phyloP scores from a whole-genome alignment of 2,113 vertebrate genomes.

The Oncorhynchus kisutch region DNA sequence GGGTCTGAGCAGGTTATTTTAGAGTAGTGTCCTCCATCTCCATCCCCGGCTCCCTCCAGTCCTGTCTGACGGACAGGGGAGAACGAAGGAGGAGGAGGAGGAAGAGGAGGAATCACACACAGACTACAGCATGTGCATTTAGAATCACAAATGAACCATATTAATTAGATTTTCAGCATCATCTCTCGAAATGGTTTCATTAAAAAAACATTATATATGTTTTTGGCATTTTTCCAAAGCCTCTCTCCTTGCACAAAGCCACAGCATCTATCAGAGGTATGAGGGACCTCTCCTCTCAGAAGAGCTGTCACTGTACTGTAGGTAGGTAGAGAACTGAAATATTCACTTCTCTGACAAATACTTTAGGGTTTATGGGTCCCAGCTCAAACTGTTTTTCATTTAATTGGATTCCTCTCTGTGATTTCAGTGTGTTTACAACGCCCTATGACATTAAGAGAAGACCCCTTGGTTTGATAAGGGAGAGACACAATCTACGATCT shows the following conservation, averaged over 20 bases:
- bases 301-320: constrained; percentile 11
- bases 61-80: constrained; percentile 18
- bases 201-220: constrained; percentile 39
- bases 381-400: constrained; percentile 26
- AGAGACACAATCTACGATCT: neutral
- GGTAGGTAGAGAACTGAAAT: neutral
- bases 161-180: constrained; percentile 47
- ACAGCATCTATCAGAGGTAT: too few species aligned
- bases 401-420: constrained; percentile 33
- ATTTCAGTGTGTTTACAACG: constrained; percentile 31
- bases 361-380: neutral
- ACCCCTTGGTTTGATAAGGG: constrained; percentile 28
- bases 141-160: constrained; percentile 33
- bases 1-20: constrained; percentile 13
- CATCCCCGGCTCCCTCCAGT: constrained; percentile 9
- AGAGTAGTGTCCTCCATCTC: constrained; percentile 8
- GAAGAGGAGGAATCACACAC: neutral
- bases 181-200: constrained; percentile 52
- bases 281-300: neutral
- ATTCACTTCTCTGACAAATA: constrained; percentile 29
- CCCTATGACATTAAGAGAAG: constrained; percentile 37
- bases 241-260: constrained; percentile 9
- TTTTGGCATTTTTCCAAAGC: constrained; percentile 38
- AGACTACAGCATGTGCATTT: constrained; percentile 5
- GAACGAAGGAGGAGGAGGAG: neutral